Evolutionary conservation across 2,113 vertebrate species (phyloP).

Genomic region (Kryptolebias marmoratus): DNA sequence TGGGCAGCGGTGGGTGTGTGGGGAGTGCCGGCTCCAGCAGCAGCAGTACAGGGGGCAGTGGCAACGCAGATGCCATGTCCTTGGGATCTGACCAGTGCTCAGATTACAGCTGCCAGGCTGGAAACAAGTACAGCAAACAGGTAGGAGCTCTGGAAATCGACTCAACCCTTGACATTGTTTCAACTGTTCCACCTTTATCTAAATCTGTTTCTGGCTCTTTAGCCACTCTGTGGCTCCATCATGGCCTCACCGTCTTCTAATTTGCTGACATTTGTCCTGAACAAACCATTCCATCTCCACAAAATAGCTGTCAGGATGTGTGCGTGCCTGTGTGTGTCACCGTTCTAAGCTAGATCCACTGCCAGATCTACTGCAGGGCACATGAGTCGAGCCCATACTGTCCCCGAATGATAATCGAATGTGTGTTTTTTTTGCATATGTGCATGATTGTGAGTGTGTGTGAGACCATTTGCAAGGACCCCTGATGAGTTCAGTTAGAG

Average conservation of each 20-base stretch:
- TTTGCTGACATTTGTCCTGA: constrained; percentile 46
- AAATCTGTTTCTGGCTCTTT: constrained; percentile 29
- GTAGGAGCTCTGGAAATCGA: constrained; percentile 77
- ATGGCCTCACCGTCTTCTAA: constrained; percentile 30
- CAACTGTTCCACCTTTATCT: neutral
- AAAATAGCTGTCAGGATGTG: constrained; percentile 61
- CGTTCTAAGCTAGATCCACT: constrained; percentile 45
- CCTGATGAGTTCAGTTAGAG: constrained; percentile 46
- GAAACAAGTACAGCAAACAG: constrained; percentile 98
- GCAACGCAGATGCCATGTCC: constrained; percentile 91
- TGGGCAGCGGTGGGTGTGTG: constrained; percentile 86
- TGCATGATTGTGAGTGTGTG: constrained; percentile 5
- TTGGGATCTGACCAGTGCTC: constrained; percentile 97
- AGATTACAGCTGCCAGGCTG: constrained; percentile 95
- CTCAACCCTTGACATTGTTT: neutral
- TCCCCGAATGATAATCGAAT: constrained; percentile 27
- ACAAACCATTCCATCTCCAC: constrained; percentile 54
- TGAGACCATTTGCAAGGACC: constrained; percentile 34
- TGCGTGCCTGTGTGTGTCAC: constrained; percentile 41
- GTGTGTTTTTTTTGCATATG: constrained; percentile 24
- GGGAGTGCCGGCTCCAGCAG: constrained; percentile 77
- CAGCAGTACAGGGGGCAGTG: constrained; percentile 77
- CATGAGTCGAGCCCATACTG: constrained; percentile 48
- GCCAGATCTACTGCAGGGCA: constrained; percentile 53
- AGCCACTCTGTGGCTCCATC: constrained; percentile 23